These are phyloP conservation scores for Alentia gelatinosa DNA, from an alignment of 2,888 invertebrate species.

Conservation along the genomic window DNA sequence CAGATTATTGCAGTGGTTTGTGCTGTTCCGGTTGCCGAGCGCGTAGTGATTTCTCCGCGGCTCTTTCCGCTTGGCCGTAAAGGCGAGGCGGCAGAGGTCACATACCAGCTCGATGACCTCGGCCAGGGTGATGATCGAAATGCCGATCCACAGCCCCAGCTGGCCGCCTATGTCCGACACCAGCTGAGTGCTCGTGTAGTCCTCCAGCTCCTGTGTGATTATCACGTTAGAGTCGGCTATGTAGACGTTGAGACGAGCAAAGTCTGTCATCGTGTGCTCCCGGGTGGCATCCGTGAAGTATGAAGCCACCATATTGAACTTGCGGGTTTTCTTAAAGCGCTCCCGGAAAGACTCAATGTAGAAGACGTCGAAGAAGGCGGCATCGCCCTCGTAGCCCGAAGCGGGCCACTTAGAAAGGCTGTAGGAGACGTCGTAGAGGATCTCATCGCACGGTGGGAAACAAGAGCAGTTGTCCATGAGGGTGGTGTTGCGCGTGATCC, in stretches of 20 bases:
- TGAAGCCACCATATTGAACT: constrained; percentile 55
- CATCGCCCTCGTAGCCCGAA: constrained; percentile 64
- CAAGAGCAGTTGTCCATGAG: constrained; percentile 61
- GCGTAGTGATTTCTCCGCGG: constrained; percentile 29
- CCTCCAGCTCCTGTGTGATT: constrained; percentile 63
- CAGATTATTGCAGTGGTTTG: constrained; percentile 51
- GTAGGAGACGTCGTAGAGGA: constrained; percentile 64
- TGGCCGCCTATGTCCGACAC: constrained; percentile 65
- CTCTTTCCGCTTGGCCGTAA: constrained; percentile 52
- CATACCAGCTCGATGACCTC: constrained; percentile 63
- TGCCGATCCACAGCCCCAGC: constrained; percentile 65
- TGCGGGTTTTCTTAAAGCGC: constrained; percentile 60
- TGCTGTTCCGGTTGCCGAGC: constrained; percentile 23
- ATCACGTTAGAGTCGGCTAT: constrained; percentile 66
- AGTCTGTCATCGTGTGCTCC: constrained; percentile 64
- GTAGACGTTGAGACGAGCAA: constrained; percentile 66
- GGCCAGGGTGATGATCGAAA: constrained; percentile 63
- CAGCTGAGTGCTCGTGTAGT: constrained; percentile 64
- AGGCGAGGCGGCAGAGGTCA: constrained; percentile 37
- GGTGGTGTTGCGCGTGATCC: constrained; percentile 61
- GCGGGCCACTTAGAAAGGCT: constrained; percentile 66
- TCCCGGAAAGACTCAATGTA: constrained; percentile 61
- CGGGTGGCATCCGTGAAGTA: constrained; percentile 60
- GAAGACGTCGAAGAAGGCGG: constrained; percentile 64
- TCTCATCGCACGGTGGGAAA: constrained; percentile 64